Evolutionary conservation across 2,113 vertebrate species (phyloP).

Genomic region (Antechinus stuartii): DNA sequence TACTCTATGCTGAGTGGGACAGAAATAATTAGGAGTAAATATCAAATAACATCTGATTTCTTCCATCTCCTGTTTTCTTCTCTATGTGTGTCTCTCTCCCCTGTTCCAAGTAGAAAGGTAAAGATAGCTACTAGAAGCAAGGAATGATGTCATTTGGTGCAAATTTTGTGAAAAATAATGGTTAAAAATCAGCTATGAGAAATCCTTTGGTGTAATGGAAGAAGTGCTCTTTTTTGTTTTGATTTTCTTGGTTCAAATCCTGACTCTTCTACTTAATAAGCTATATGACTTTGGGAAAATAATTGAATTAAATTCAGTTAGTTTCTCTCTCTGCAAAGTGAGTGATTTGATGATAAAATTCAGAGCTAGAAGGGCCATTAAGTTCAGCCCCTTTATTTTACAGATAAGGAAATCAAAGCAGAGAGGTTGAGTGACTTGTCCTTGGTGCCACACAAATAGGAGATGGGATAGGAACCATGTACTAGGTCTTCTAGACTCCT

Average conservation of each 20-base stretch:
- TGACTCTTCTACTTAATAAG: background rate
- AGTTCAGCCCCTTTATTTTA: background rate
- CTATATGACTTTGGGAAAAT: background rate
- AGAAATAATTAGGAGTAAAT: too few species aligned
- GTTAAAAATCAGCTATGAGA: background rate
- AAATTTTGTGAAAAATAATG: background rate
- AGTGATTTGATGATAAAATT: background rate
- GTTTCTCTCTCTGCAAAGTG: background rate
- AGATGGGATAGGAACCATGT: background rate
- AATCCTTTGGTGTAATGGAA: background rate
- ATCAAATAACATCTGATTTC: too few species aligned
- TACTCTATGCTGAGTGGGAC: too few species aligned
- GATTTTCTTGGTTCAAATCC: background rate
- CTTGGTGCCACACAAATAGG: background rate
- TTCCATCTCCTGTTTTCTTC: too few species aligned
- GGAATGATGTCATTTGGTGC: background rate
- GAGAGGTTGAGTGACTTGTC: background rate
- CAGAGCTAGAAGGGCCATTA: background rate
- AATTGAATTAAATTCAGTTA: background rate
- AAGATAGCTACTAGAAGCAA: background rate
- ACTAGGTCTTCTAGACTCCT: background rate
- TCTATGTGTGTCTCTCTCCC: too few species aligned
- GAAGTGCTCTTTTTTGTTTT: background rate
- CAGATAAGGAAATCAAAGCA: background rate
- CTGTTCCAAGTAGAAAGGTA: background rate